Percentiles rank a stretch among this genome's conserved stretches.
phyloP scores from a whole-genome alignment of 2,888 invertebrate genomes.

The Nudaria mundana region DNA sequence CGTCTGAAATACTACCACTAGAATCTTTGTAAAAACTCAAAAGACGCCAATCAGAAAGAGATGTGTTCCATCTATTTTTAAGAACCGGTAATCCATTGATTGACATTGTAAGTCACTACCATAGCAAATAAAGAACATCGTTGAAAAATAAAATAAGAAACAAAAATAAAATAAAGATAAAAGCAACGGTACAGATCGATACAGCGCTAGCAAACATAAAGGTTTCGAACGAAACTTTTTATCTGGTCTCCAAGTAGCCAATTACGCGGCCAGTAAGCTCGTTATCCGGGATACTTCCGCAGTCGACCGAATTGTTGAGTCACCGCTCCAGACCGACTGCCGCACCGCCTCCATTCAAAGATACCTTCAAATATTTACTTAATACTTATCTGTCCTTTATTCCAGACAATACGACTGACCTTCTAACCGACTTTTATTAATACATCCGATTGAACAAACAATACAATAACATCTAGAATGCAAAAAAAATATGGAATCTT shows the following conservation, averaged over 20 bases:
- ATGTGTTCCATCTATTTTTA: too few species aligned
- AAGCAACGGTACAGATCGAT: too few species aligned
- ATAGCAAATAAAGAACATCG: too few species aligned
- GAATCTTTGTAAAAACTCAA: too few species aligned
- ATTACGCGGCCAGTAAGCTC: slow-evolving; percentile 34
- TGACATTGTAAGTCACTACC: too few species aligned
- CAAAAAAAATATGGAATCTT: slow-evolving; percentile 17
- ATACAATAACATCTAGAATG: slow-evolving; percentile 31
- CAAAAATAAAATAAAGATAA: too few species aligned
- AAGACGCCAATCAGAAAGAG: too few species aligned
- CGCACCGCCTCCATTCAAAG: slow-evolving; percentile 28
- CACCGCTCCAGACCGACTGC: slow-evolving; percentile 28
- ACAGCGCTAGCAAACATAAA: slow-evolving; percentile 9
- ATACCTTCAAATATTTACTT: slow-evolving; percentile 39
- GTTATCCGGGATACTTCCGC: slow-evolving; percentile 17
- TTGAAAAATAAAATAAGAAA: too few species aligned
- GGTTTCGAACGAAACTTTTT: slow-evolving; percentile 22
- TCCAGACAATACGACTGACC: slow-evolving; percentile 41
- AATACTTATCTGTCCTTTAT: slow-evolving; percentile 16
- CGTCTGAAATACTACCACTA: too few species aligned
- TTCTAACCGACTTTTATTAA: slow-evolving; percentile 53
- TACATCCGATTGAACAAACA: slow-evolving; percentile 47
- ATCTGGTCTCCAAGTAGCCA: slow-evolving; percentile 24
- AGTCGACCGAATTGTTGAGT: slow-evolving; percentile 34
- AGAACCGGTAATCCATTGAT: too few species aligned